phyloP scores from a whole-genome alignment of 2,113 vertebrate species.

The Muscicapa adusta region DNA sequence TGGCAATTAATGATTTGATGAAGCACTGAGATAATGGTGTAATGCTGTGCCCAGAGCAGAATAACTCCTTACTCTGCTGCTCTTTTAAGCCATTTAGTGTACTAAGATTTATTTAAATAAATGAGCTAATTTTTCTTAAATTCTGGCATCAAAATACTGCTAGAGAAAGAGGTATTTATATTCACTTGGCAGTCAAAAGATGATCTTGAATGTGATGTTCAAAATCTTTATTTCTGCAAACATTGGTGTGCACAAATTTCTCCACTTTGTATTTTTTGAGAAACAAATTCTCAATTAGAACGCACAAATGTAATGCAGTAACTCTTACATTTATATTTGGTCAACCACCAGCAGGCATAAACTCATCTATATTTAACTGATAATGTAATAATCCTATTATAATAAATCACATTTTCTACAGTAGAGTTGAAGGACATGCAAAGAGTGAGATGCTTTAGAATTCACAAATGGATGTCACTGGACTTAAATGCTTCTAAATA shows the following conservation, averaged over 20 bases:
- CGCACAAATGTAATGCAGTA: not conserved
- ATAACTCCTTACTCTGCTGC: not conserved
- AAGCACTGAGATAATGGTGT: not conserved
- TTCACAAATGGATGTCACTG: not conserved
- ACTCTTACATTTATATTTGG: not conserved
- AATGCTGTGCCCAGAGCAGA: not conserved
- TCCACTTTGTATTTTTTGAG: not conserved
- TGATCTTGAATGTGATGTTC: not conserved
- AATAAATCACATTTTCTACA: not conserved
- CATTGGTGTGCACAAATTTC: not conserved
- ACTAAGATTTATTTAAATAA: not conserved
- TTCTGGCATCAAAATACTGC: not conserved
- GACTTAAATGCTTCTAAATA: not conserved
- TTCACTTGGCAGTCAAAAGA: not conserved
- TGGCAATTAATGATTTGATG: not conserved
- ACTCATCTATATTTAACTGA: not conserved
- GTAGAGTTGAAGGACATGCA: not conserved
- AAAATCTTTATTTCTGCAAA: not conserved
- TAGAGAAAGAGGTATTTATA: not conserved
- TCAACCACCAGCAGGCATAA: not conserved
- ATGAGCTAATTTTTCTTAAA: not conserved
- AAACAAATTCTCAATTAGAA: not conserved
- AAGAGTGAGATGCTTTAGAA: rapidly evolving
- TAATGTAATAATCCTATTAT: not conserved
- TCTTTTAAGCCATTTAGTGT: not conserved